These are phyloP conservation scores for Conops quadrifasciatus DNA, from an alignment of 2,888 invertebrate species.

Conservation along the genomic window DNA sequence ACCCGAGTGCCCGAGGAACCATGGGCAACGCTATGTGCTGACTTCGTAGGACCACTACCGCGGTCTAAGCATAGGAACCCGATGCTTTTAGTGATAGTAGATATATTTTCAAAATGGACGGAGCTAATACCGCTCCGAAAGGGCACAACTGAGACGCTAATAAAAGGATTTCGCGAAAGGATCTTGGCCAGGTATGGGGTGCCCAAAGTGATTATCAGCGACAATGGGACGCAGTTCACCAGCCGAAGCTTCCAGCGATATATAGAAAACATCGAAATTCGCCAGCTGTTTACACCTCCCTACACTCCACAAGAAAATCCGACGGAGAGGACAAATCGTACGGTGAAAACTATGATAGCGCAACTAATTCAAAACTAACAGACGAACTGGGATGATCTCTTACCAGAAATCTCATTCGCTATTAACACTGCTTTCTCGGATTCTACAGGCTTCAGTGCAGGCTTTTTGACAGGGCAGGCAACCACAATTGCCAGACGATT, in stretches of 20 bases:
- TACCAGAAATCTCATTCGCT: conserved; percentile 1
- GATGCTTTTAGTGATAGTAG: conserved; percentile 11
- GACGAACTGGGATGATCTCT: background rate
- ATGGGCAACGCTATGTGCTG: conserved; percentile 10
- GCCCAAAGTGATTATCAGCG: background rate
- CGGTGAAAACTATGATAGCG: conserved; percentile 2
- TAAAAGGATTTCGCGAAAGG: background rate
- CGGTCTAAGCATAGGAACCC: conserved; percentile 16
- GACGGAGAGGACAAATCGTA: background rate
- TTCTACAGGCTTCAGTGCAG: conserved; percentile 15
- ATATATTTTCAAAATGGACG: conserved; percentile 27
- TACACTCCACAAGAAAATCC: conserved; percentile 9
- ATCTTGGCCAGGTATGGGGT: background rate
- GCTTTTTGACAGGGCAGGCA: conserved; percentile 18
- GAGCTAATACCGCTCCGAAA: background rate
- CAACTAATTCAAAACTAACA: conserved; percentile 2
- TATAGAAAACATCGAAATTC: background rate
- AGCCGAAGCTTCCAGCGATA: background rate
- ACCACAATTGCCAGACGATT: background rate
- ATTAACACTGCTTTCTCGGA: background rate
- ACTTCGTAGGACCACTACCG: too few species aligned
- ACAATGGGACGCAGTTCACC: conserved; percentile 8
- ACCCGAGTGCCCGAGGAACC: background rate
- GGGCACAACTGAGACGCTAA: background rate
- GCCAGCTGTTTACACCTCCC: conserved; percentile 3